Base-by-base conservation (phyloP, 2,797 vertebrate genomes). In the Sarcoramphus papa region DNA sequence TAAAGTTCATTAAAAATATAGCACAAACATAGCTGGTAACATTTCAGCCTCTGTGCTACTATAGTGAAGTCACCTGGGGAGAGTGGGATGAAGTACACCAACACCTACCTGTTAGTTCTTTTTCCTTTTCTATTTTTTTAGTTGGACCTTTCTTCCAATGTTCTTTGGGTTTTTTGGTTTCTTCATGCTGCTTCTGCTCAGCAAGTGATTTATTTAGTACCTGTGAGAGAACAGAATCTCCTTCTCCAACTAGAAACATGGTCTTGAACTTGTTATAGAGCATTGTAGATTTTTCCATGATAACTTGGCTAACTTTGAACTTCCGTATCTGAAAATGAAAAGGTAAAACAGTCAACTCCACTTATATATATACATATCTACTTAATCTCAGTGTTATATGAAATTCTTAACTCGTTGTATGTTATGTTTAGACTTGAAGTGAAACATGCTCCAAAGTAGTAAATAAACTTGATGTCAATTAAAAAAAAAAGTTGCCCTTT, bases 221-320 rank as follows among this genome's bases (percentile, higher is more conserved):
- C 95, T 99, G 99, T 90, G 98, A 99, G 93, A 99, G 98, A 92
- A 99, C 98, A n/a, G 98, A 98, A 97, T 99, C 99, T 3, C 99
- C 99, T 96, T 99, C 99, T 67, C 99, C 99, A 73, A 99, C 99
- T 96, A 99, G 98, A 94, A 99, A 99, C 99, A 99, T 99, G 50
- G 98, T 99, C 97, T 99, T 99, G 93, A 99, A 99, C 97, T 99
- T 99, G 98, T 99, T 99, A 77, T 99, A 99, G 92, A 99, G 95
- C 99, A 99, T 99, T 73, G 98, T 99, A 92, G 99, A 98, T 93
- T 99, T 99, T 95, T 99, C 99, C 99, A 99, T 99, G 88, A 99
- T 98, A 96, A 99, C 98, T 98, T 99, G 99, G 93, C 99, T 99
- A 94, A 99, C 99, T 96, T 99, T 99, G 97, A 99, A 99, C 92